These are phyloP conservation scores for Clitarchus hookeri DNA, from an alignment of 2,888 invertebrate species.

Conservation along the genomic window DNA sequence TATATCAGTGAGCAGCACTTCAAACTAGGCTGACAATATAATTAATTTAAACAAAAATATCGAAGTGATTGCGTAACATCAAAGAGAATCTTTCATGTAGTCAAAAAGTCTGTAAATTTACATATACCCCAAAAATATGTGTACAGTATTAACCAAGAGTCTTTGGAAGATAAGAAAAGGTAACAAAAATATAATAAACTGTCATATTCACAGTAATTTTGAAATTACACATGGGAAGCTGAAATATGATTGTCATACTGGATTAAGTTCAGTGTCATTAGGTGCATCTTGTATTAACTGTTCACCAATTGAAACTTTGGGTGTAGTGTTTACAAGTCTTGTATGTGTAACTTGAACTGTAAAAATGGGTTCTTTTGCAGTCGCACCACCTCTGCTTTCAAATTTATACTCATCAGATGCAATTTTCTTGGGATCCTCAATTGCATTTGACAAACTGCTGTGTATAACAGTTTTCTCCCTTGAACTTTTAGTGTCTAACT, in stretches of 20 bases:
- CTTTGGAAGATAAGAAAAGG: neutral
- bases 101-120: neutral
- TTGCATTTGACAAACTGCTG: neutral
- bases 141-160: neutral
- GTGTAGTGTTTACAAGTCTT: neutral
- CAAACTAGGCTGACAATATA: no score
- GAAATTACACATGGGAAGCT: neutral
- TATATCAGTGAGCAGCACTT: neutral
- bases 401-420: neutral
- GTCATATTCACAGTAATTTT: neutral
- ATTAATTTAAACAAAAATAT: no score
- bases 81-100: neutral
- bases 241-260: neutral
- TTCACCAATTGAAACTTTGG: neutral
- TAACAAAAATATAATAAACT: neutral
- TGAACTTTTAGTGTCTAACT: neutral
- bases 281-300: neutral
- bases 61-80: no score
- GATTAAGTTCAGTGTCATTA: neutral
- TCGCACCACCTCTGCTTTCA: neutral
- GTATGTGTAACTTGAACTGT: neutral
- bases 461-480: neutral
- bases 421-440: neutral
- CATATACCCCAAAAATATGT: neutral
- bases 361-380: neutral